phyloP scores from a whole-genome alignment of 2,888 invertebrate species.

The Lithophane socia region DNA sequence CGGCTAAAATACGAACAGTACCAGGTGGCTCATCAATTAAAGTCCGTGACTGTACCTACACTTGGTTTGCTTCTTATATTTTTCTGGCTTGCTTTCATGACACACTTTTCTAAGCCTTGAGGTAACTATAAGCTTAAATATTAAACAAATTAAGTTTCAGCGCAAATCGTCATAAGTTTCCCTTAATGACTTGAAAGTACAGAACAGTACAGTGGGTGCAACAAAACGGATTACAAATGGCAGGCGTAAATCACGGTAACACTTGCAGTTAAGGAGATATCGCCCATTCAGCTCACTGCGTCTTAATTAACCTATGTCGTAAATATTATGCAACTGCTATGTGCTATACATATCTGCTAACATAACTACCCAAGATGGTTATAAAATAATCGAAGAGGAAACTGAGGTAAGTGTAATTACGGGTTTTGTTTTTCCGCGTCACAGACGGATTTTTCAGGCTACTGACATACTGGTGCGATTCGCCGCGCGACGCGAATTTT shows the following conservation, averaged over 20 bases:
- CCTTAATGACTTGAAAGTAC: conserved; percentile 31
- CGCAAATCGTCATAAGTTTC: conserved; percentile 2
- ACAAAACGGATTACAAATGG: conserved; percentile 79
- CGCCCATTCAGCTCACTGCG: conserved; percentile 69
- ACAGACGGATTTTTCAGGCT: not conserved
- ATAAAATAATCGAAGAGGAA: not conserved
- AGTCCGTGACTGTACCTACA: too few relatives aligned
- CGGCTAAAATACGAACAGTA: too few relatives aligned
- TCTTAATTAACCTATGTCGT: conserved; percentile 75
- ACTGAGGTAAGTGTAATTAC: not conserved
- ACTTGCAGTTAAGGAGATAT: conserved; percentile 83
- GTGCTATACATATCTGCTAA: conserved; percentile 9
- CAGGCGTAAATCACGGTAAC: conserved; percentile 82
- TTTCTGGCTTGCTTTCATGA: not conserved
- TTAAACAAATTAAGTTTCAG: not conserved
- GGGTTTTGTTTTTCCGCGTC: not conserved
- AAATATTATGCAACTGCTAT: conserved; percentile 42
- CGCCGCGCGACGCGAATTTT: too few relatives aligned
- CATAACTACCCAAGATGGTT: not conserved
- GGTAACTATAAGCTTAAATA: not conserved
- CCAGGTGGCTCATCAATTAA: too few relatives aligned
- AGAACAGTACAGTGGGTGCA: conserved; percentile 61
- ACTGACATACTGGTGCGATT: too few relatives aligned
- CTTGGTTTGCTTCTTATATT: not conserved
- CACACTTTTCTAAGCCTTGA: not conserved